A percentile compares a stretch with the other conserved stretches of the same genome.
phyloP scores from a whole-genome alignment of 2,888 invertebrate species.

The Atethmia centrago region DNA sequence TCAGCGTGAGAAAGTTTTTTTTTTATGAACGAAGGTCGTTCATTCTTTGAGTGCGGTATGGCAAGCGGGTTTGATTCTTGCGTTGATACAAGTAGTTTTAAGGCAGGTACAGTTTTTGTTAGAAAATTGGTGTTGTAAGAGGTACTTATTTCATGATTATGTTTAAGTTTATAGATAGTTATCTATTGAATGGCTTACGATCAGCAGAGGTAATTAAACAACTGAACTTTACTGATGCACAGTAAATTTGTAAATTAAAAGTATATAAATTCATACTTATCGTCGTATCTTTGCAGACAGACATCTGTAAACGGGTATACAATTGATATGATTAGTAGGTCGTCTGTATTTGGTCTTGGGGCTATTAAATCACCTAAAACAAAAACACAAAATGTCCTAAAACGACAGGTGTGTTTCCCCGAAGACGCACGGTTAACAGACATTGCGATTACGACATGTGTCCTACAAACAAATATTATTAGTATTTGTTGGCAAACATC shows the following conservation, averaged over 20 bases:
- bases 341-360: conserved; percentile 1
- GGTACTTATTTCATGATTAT: background rate
- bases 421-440: conserved; percentile 24
- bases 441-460: conserved; percentile 48
- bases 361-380: conserved; percentile 11
- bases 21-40: conserved; percentile 8
- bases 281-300: background rate
- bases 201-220: background rate
- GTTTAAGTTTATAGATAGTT: background rate
- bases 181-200: background rate
- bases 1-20: conserved; percentile 28
- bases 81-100: conserved; percentile 2
- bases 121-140: background rate
- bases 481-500: conserved; percentile 52
- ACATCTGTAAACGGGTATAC: no score
- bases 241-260: background rate
- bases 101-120: background rate
- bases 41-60: conserved; percentile 18
- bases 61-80: conserved; percentile 13
- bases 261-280: background rate
- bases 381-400: conserved; percentile 11
- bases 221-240: background rate
- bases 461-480: conserved; percentile 56
- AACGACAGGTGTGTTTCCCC: conserved; percentile 13
- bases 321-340: no score